These are phyloP conservation scores for Eutrigla gurnardus DNA, from an alignment of 2,797 vertebrate genomes.

Conservation along the genomic window DNA sequence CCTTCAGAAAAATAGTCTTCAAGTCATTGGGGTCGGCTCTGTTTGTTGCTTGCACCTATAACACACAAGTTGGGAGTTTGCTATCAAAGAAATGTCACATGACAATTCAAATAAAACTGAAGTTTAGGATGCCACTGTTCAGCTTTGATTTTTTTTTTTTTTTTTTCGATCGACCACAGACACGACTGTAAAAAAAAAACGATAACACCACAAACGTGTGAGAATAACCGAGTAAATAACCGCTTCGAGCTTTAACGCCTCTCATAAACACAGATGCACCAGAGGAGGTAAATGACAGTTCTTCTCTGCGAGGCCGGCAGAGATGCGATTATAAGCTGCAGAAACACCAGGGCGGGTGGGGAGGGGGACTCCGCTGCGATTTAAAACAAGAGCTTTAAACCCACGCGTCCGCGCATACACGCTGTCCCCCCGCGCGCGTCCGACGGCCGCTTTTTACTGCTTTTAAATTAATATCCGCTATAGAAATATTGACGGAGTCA, in stretches of 20 bases:
- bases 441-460: conserved; percentile 34
- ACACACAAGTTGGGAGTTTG: conserved; percentile 50
- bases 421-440: conserved; percentile 33
- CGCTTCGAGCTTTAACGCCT: conserved; percentile 11
- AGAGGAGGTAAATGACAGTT: conserved; percentile 59
- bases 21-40: conserved; percentile 93
- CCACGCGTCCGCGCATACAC: conserved; percentile 40
- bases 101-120: conserved; percentile 24
- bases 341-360: conserved; percentile 22
- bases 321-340: conserved; percentile 70
- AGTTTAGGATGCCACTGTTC: conserved; percentile 41
- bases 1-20: conserved; percentile 93
- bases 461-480: conserved; percentile 67
- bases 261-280: conserved; percentile 48
- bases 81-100: conserved; percentile 4
- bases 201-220: conserved; percentile 13
- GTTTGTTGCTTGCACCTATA: conserved; percentile 90
- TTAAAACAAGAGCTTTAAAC: conserved; percentile 25
- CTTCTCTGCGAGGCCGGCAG: conserved; percentile 65
- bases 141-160: conserved; percentile 38
- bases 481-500: conserved; percentile 90
- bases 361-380: conserved; percentile 32
- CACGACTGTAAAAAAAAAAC: conserved; percentile 11
- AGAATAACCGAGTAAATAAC: conserved; percentile 19
- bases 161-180: conserved; percentile 38